Evolutionary conservation across 2,113 vertebrate genomes (phyloP).

Genomic region (Tragelaphus scriptus): DNA sequence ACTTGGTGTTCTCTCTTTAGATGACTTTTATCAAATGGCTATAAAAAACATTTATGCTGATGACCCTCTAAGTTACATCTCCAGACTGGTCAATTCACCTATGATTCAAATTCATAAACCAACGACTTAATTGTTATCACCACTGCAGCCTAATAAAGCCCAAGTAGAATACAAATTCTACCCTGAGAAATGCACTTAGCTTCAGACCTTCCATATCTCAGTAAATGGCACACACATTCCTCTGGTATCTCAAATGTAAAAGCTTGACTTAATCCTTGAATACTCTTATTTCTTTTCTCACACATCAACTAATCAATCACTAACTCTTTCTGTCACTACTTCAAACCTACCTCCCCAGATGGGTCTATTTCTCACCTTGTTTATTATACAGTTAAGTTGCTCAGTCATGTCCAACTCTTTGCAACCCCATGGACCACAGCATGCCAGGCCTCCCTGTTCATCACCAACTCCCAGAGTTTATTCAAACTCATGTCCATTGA

Average conservation of each 20-base stretch:
- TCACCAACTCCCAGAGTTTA: neutral
- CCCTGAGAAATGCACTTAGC: neutral
- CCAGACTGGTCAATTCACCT: neutral
- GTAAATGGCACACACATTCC: neutral
- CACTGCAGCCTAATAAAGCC: neutral
- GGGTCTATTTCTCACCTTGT: neutral
- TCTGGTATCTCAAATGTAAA: neutral
- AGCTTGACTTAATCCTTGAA: neutral
- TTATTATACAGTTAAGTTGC: neutral
- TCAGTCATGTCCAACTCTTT: neutral
- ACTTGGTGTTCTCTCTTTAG: neutral
- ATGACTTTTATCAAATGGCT: neutral
- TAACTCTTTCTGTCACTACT: neutral
- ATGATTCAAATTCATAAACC: neutral
- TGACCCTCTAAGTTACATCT: neutral
- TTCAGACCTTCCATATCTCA: neutral
- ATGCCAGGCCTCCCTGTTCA: neutral
- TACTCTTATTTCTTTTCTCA: neutral
- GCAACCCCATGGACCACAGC: neutral
- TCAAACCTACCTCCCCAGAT: neutral
- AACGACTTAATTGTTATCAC: neutral
- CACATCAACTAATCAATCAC: neutral
- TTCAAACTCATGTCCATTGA: neutral
- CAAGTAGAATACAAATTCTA: neutral
- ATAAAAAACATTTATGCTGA: neutral